Evolutionary conservation across 2,113 vertebrate genomes (phyloP).

Genomic region (Notiomystis cincta): DNA sequence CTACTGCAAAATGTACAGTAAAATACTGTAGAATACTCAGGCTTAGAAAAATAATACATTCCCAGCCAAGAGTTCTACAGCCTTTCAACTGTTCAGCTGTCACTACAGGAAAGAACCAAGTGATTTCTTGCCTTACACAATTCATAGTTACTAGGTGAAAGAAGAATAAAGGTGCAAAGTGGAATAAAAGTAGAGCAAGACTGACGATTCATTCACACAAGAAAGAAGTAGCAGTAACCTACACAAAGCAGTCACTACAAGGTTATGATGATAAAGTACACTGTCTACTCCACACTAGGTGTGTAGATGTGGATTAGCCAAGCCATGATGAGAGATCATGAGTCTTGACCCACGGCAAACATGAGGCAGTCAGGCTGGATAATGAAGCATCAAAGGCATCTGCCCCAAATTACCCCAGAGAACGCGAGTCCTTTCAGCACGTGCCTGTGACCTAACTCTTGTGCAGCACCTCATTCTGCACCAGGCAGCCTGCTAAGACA

Average conservation of each 20-base stretch:
- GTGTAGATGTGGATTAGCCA: not conserved
- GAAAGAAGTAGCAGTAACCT: not conserved
- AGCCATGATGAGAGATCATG: not conserved
- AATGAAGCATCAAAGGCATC: not conserved
- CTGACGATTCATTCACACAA: not conserved
- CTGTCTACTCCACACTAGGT: not conserved
- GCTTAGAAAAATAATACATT: not conserved
- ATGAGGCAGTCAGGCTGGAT: not conserved
- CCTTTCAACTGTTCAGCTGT: not conserved
- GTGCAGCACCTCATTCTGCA: not conserved
- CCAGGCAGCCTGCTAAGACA: not conserved
- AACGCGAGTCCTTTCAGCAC: rapidly evolving
- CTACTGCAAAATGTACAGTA: not conserved
- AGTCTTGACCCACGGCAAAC: not conserved
- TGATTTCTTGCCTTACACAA: not conserved
- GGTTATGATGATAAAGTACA: not conserved
- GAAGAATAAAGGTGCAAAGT: not conserved
- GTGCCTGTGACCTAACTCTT: not conserved
- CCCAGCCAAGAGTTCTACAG: not conserved
- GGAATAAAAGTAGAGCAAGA: not conserved
- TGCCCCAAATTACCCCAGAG: not conserved
- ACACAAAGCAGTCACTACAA: not conserved
- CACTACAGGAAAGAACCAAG: not conserved
- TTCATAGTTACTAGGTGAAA: not conserved
- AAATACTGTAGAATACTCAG: not conserved